These are phyloP conservation scores for Bryconaethiops microstoma DNA, from an alignment of 2,797 vertebrate species.

Conservation along the genomic window DNA sequence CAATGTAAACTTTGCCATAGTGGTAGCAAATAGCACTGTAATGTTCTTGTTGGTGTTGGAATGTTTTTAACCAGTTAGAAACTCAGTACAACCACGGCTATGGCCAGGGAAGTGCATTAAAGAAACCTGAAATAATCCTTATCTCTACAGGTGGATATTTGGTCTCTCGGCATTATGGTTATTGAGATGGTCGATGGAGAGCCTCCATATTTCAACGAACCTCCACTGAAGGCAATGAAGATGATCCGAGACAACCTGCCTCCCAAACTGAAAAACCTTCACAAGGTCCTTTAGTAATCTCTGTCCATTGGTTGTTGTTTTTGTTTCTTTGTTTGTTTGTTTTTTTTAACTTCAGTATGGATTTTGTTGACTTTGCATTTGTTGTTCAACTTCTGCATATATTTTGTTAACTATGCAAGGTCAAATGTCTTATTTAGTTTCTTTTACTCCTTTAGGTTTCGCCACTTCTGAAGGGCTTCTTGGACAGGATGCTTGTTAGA, in stretches of 20 bases:
- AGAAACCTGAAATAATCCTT: neutral
- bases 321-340: too few relatives aligned
- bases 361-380: too few relatives aligned
- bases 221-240: conserved; percentile 96
- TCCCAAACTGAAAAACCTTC: conserved; percentile 91
- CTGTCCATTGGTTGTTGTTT: neutral
- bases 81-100: too few relatives aligned
- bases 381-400: neutral
- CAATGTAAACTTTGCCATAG: too few relatives aligned
- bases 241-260: conserved; percentile 97
- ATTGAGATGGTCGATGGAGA: conserved; percentile 98
- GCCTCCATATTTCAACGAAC: conserved; percentile 95
- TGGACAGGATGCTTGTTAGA: conserved; percentile 90
- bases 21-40: too few relatives aligned
- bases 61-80: too few relatives aligned
- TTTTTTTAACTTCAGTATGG: too few relatives aligned
- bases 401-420: neutral
- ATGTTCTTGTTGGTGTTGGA: too few relatives aligned
- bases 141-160: conserved; percentile 88
- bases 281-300: conserved; percentile 77
- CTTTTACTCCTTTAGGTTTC: conserved; percentile 79
- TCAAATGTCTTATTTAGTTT: neutral
- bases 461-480: conserved; percentile 89
- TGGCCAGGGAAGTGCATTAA: neutral
- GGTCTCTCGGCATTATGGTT: conserved; percentile 97